phyloP scores from a whole-genome alignment of 1,140 invertebrate species.

The Euura lappo region DNA sequence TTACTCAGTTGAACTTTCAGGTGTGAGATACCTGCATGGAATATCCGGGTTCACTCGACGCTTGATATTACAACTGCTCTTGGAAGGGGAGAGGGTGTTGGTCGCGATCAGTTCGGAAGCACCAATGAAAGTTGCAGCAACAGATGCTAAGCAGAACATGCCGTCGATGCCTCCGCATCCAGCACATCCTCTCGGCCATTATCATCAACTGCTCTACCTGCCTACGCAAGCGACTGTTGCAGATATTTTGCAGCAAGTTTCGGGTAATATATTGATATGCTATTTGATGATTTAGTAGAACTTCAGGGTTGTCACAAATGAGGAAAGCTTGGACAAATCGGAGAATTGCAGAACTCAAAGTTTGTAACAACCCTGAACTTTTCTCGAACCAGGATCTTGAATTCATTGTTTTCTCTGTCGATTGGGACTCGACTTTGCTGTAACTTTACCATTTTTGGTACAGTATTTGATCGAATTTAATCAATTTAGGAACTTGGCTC shows the following conservation, averaged over 20 bases:
- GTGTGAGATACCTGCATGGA: constrained; percentile 63
- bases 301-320: background rate
- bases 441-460: constrained; percentile 13
- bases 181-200: constrained; percentile 60
- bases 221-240: constrained; percentile 75
- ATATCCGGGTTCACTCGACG: constrained; percentile 88
- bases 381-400: constrained; percentile 1
- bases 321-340: background rate
- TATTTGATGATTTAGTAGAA: background rate
- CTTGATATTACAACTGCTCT: constrained; percentile 81
- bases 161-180: constrained; percentile 55
- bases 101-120: constrained; percentile 71
- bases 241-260: constrained; percentile 65
- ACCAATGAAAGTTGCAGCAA: constrained; percentile 50
- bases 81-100: constrained; percentile 84
- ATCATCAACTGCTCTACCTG: constrained; percentile 72
- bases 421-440: constrained; percentile 14
- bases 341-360: background rate
- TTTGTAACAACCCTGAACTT: background rate
- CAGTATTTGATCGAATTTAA: constrained; percentile 9
- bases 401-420: background rate
- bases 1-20: constrained; percentile 30
- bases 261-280: constrained; percentile 49
- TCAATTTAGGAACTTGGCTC: constrained; percentile 49
- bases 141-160: constrained; percentile 39